phyloP scores from a whole-genome alignment of 2,888 invertebrate genomes.

The Dysmachus trigonus region DNA sequence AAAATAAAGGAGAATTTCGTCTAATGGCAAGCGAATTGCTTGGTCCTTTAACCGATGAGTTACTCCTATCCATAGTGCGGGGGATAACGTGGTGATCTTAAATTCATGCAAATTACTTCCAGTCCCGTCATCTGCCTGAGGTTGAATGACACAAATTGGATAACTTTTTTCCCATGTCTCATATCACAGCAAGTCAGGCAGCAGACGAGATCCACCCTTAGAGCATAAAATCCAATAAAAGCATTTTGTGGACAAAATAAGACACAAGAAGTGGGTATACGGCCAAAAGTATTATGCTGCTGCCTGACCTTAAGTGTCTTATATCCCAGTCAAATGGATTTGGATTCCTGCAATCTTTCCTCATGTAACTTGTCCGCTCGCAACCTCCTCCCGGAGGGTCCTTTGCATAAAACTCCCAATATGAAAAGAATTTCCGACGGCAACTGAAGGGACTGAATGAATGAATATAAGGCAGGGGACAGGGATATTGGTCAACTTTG shows the following conservation, averaged over 20 bases:
- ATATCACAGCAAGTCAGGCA: constrained; percentile 21
- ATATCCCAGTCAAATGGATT: constrained; percentile 32
- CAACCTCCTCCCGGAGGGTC: background rate
- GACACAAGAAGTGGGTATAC: constrained; percentile 37
- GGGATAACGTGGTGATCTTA: background rate
- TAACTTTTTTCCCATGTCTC: constrained; percentile 34
- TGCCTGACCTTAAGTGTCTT: constrained; percentile 31
- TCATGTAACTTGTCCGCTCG: constrained; percentile 4
- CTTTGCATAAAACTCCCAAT: background rate
- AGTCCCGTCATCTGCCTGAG: background rate
- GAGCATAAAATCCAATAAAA: constrained; percentile 42
- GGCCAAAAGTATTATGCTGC: constrained; percentile 18
- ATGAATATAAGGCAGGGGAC: background rate
- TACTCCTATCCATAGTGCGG: background rate
- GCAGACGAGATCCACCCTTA: constrained; percentile 19
- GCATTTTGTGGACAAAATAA: constrained; percentile 36
- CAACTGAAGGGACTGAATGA: background rate
- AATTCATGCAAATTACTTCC: constrained; percentile 17
- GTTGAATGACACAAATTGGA: constrained; percentile 33
- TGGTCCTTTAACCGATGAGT: background rate
- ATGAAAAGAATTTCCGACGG: constrained; percentile 2
- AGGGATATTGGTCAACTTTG: background rate
- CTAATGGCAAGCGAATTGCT: background rate
- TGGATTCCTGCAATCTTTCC: constrained; percentile 27
- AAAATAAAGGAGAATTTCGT: background rate